Conservation (phyloP, 2,797 vertebrate genomes). For the Scolopax bukidnonensis region DNA sequence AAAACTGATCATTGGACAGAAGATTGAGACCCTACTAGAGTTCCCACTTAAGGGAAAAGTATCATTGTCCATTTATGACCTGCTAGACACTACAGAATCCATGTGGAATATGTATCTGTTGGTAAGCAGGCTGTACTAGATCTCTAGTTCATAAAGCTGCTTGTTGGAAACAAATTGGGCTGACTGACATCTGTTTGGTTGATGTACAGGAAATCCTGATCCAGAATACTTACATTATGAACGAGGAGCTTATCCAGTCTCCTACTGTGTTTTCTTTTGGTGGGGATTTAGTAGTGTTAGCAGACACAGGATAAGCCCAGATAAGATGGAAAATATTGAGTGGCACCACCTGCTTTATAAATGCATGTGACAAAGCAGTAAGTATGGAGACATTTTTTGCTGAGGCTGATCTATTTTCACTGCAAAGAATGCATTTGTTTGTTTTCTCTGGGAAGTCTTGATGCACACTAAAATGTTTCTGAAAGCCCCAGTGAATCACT, state of each 20-base stretch:
- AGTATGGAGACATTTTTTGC: neutral
- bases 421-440: neutral
- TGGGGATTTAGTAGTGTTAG: neutral
- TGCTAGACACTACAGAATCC: neutral
- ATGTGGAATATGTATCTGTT: accelerated
- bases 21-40: neutral
- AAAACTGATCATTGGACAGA: neutral
- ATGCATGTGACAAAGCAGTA: neutral
- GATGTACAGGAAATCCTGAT: neutral
- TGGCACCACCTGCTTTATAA: neutral
- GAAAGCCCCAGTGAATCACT: neutral
- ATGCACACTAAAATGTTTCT: slow-evolving; percentile 9
- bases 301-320: neutral
- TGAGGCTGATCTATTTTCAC: neutral
- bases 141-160: neutral
- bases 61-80: neutral
- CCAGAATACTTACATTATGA: neutral
- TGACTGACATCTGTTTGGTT: neutral
- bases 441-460: slow-evolving; percentile 12
- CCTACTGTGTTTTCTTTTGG: neutral
- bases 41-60: neutral
- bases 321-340: slow-evolving; percentile 13
- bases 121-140: neutral
- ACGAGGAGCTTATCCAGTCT: neutral
- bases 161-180: neutral